phyloP scores from a whole-genome alignment of 2,797 vertebrate species.

The Atherinosoma microstoma region DNA sequence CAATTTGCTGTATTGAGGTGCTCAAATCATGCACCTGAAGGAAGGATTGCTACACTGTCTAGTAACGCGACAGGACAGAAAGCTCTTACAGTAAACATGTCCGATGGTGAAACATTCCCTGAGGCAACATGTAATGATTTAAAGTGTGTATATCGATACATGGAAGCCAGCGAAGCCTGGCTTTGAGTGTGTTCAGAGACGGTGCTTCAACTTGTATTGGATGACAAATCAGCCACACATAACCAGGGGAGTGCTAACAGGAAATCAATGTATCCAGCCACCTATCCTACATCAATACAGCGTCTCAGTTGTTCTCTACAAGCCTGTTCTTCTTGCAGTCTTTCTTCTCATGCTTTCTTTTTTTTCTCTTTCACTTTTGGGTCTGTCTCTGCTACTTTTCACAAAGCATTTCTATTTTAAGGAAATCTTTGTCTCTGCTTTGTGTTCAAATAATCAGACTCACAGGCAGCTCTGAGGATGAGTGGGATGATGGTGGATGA shows the following conservation, averaged over 20 bases:
- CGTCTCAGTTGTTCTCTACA: constrained; percentile 47
- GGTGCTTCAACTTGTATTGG: constrained; percentile 54
- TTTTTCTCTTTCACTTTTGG: constrained; percentile 8
- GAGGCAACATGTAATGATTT: constrained; percentile 46
- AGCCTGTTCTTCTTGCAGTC: constrained; percentile 29
- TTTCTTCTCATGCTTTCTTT: constrained; percentile 20
- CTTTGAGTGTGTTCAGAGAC: constrained; percentile 42
- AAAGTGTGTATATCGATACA: constrained; percentile 36
- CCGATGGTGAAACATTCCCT: constrained; percentile 29
- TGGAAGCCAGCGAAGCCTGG: constrained; percentile 17
- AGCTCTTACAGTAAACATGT: constrained; percentile 46
- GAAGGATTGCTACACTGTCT: constrained; percentile 18
- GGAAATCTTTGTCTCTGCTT: constrained; percentile 61
- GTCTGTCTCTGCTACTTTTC: constrained; percentile 48
- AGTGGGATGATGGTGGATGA: constrained; percentile 24
- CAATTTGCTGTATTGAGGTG: neutral
- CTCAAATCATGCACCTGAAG: constrained; percentile 4
- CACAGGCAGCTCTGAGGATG: constrained; percentile 36
- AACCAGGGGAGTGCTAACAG: constrained; percentile 61
- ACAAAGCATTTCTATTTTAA: constrained; percentile 69
- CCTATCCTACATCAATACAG: constrained; percentile 62
- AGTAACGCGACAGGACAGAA: constrained; percentile 21
- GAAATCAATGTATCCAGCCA: constrained; percentile 71
- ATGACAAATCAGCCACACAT: constrained; percentile 61
- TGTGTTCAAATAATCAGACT: constrained; percentile 65